phyloP scores from a whole-genome alignment of 2,888 invertebrate species.

The Tenthredo distinguenda region DNA sequence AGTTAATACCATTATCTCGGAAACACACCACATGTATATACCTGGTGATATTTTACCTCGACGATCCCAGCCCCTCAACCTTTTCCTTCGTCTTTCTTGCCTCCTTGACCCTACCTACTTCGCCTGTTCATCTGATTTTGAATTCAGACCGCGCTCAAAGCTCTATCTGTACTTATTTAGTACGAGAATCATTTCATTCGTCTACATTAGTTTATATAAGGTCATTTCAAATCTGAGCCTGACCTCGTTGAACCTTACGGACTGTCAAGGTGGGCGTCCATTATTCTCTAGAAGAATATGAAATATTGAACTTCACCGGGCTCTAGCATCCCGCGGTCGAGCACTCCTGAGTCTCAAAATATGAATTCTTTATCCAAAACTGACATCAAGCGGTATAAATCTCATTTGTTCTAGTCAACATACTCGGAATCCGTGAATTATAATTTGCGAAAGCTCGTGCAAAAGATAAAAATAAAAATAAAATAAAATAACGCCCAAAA shows the following conservation, averaged over 20 bases:
- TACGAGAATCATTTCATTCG: not conserved
- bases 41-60: not conserved
- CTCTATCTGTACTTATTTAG: not conserved
- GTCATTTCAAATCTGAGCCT: not conserved
- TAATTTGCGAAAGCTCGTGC: not conserved
- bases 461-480: not conserved
- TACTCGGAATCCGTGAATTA: not conserved
- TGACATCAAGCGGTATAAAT: not conserved
- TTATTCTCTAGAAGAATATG: not conserved
- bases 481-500: not conserved
- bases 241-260: not conserved
- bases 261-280: not conserved
- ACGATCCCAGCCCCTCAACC: not conserved
- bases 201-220: not conserved
- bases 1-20: not conserved
- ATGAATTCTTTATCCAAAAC: not conserved
- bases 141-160: not conserved
- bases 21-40: not conserved
- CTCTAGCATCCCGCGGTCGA: not conserved
- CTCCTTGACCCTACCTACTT: constrained; percentile 1
- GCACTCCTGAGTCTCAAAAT: not conserved
- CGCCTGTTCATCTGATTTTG: not conserved
- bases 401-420: not conserved
- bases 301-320: not conserved
- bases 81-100: not conserved